A percentile compares a stretch with the other conserved stretches of the same genome.
Evolutionary conservation across 2,113 vertebrate genomes (phyloP).

Genomic region (Tetrax tetrax): DNA sequence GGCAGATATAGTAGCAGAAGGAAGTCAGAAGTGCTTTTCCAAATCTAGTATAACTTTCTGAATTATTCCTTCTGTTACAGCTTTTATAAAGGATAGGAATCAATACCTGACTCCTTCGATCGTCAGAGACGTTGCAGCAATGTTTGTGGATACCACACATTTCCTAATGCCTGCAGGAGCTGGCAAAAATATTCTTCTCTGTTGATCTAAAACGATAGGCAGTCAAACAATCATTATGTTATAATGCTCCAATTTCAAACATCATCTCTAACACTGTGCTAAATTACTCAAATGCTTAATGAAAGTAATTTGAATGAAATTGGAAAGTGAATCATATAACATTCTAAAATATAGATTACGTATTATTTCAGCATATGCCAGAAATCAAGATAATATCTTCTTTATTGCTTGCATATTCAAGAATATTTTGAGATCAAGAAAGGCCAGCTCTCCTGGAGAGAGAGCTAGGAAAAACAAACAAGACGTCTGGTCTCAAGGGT

Average conservation of each 20-base stretch:
- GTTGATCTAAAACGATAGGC: slow-evolving; percentile 83
- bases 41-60: not conserved
- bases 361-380: not conserved
- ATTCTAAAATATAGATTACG: not conserved
- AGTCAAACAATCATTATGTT: not conserved
- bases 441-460: not conserved
- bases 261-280: not conserved
- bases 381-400: not conserved
- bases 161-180: slow-evolving; percentile 90
- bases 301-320: not conserved
- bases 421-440: not conserved
- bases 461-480: not conserved
- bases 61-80: not conserved
- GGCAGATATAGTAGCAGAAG: not conserved
- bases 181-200: slow-evolving; percentile 93
- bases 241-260: not conserved
- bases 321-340: not conserved
- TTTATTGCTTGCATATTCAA: not conserved
- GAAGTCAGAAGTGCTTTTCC: not conserved
- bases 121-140: slow-evolving; percentile 95
- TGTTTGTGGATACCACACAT: slow-evolving; percentile 95
- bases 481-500: not conserved
- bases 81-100: not conserved
- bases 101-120: slow-evolving; percentile 91
- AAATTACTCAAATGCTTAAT: not conserved